Percentiles rank a stretch among this genome's conserved stretches.
Conservation (phyloP, 2,113 vertebrate genomes). For the Xenopus tropicalis region UCB_Xtro_10.0 CM004446.2:120631501-120632000, state of each 20-base stretch:
- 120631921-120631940: slow-evolving; percentile 19
- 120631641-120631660: not conserved
- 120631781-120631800: slow-evolving; percentile 22
- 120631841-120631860: slow-evolving; percentile 32
- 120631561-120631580: too few species aligned
- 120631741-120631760: not conserved
- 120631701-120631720: not conserved
- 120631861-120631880: slow-evolving; percentile 6
- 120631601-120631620: too few species aligned
- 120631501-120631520: too few species aligned
- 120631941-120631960: slow-evolving; percentile 24
- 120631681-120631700: not conserved
- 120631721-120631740: not conserved
- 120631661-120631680: not conserved
- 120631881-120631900: slow-evolving; percentile 12
- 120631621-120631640: too few species aligned
- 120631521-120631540: too few species aligned
- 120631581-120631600: too few species aligned
- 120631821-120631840: slow-evolving; percentile 35
- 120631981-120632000: not conserved
- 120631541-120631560: too few species aligned
- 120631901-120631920: slow-evolving; percentile 39
- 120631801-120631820: slow-evolving; percentile 43
- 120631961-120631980: slow-evolving; percentile 3
- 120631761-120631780: slow-evolving; percentile 11